Evolutionary conservation across 2,888 invertebrate species (phyloP).

Genomic region (Cheilosia variabilis): DNA sequence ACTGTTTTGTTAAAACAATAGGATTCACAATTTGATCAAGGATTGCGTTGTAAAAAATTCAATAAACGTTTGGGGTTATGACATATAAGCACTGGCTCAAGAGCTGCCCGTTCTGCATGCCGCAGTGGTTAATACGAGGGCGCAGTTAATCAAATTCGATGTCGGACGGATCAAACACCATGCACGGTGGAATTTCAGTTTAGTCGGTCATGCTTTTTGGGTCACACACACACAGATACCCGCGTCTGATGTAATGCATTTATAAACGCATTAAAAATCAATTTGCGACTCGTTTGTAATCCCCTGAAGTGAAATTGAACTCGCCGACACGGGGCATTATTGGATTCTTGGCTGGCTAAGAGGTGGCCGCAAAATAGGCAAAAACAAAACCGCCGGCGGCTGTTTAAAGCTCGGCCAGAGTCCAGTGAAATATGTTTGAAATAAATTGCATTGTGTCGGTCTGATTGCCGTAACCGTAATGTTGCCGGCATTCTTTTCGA

Average conservation of each 20-base stretch:
- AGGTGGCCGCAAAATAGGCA: constrained; percentile 29
- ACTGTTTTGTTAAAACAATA: constrained; percentile 51
- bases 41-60: constrained; percentile 54
- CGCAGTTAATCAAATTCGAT: constrained; percentile 62
- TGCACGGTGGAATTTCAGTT: background rate
- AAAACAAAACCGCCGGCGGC: background rate
- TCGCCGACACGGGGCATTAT: constrained; percentile 45
- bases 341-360: constrained; percentile 58
- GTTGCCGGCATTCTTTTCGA: too few species aligned
- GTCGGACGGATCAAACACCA: constrained; percentile 29
- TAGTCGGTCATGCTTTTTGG: background rate
- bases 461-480: background rate
- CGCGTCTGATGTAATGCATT: constrained; percentile 34
- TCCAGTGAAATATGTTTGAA: constrained; percentile 60
- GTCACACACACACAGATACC: too few species aligned
- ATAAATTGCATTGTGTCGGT: constrained; percentile 52
- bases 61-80: constrained; percentile 23
- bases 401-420: constrained; percentile 37
- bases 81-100: background rate
- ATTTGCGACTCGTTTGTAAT: constrained; percentile 66
- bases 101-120: constrained; percentile 10
- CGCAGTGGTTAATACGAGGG: constrained; percentile 41
- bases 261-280: constrained; percentile 71
- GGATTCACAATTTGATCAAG: constrained; percentile 62
- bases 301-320: constrained; percentile 68